Evolutionary conservation across 2,888 invertebrate species (phyloP), one percentile per base, ranked within the genome.

Genomic region (Octonoba sinensis): DNA sequence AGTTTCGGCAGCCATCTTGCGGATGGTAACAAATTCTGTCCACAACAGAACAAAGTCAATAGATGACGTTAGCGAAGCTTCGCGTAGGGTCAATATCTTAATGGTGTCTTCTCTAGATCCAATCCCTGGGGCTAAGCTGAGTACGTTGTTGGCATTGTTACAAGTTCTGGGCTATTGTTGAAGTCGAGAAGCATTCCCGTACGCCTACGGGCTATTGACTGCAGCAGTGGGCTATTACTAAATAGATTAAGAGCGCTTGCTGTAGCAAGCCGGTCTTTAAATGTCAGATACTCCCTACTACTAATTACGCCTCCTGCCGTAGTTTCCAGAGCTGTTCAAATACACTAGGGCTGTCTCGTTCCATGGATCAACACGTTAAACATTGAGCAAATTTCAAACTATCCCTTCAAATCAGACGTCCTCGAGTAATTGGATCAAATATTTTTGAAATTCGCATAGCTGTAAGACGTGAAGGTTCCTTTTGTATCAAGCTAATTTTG

Each of bases 91-190:
- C 79, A 81, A 81, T 81, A 81, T 81, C 79, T 81, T 81, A 81
- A 81, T 81, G 79, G 79, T 67, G 78, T 73, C 79, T 81, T 81
- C 67, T 72, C 73, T 46, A 64, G 73, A 54, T 69, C 56, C 56
- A 72, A 22, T 81, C 79, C 79, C 79, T 51, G 57, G 73, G 79
- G 79, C 73, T 64, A 66, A 56, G 67, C 60, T 60, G 24, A 54
- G 73, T 69, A 81, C 79, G 73, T 73, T 81, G 73, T 73, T 81
- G 73, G 79, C 72, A 81, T 81, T 81, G 79, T 81, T 81, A 81
- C 79, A 81, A 81, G 79, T 81, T 71, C 69, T 36, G 54, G 59
- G 72, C 67, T 62, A 81, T 81, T 81, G 79, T 81, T 81, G 73
- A 73, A 77, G 27, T 51, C 59, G 65, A 71, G 77, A 65, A 71